Evolutionary conservation across 2,888 invertebrate genomes (phyloP), one percentile per base, ranked within the genome.

Genomic region (Aleiodes leptofemur): DNA sequence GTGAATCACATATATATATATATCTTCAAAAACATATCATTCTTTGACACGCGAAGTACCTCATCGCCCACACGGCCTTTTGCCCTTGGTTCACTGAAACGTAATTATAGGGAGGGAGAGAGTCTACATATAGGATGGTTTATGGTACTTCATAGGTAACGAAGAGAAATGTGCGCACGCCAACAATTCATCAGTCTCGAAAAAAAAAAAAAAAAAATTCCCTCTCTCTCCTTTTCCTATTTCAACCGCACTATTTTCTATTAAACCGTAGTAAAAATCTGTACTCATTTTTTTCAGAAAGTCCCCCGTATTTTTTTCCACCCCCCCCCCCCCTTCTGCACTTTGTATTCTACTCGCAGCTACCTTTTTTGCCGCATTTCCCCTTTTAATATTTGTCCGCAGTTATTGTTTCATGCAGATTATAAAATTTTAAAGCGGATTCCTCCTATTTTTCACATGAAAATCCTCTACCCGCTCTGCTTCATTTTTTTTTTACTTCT

Each of bases 101-200:
- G 48, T 64, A 64, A 64, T 64, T 64, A 64, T 43, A 64, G 43
- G 38, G 43, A 11, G 43, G 43, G 43, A 43, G 43, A 43, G 64
- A 48, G 48, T 16, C 48, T 64, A 64, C 48, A 64, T 38, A 59
- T 59, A 59, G 34, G 14, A 59, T 59, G 59, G 59, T 59, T 59
- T 59, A 59, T 64, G 64, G 23, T 48, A 64, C 43, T 64, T 64
- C 23, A 43, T 64, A 64, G 64, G 43, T 64, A 48, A 50, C 43
- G 48, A 64, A 64, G 43, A 64, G 43, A 13, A 48, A 43, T 59
- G 57, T 57, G 55, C 43, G 57, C 70, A 71, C 70, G 70, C 70
- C 48, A 71, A 59, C 70, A 50, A 71, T 71, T 71, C 59, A 71
- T 59, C 70, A 71, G 31, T 48, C 57, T 50, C 61, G 2, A 56